Evolutionary conservation across 1,140 invertebrate genomes (phyloP).

Genomic region (Gryllus bimaculatus): DNA sequence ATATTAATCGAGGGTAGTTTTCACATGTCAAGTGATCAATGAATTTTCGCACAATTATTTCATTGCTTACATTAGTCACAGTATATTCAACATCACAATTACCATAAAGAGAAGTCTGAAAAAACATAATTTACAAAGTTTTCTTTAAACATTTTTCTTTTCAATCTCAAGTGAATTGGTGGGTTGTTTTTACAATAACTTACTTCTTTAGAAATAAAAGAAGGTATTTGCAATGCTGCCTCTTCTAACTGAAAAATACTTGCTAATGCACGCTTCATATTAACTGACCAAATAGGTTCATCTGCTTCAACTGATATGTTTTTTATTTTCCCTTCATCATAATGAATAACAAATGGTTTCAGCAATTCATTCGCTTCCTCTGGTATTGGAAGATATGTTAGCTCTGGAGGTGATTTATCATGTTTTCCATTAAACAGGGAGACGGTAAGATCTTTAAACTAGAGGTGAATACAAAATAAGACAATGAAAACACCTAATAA

Average conservation of each 20-base stretch:
- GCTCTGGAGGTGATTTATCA: conserved; percentile 22
- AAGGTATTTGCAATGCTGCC: conserved; percentile 28
- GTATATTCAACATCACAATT: conserved; percentile 36
- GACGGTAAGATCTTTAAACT: conserved; percentile 31
- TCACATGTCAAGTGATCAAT: conserved; percentile 27
- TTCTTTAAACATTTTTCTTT: background rate
- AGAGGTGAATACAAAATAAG: background rate
- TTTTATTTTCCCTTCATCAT: conserved; percentile 33
- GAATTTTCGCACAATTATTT: conserved; percentile 25
- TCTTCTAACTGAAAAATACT: conserved; percentile 48
- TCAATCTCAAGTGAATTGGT: background rate
- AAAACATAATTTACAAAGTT: background rate
- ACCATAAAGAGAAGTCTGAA: conserved; percentile 28
- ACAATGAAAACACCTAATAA: too few species aligned
- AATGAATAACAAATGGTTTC: conserved; percentile 34
- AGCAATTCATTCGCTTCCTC: conserved; percentile 30
- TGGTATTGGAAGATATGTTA: conserved; percentile 23
- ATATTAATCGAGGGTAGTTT: conserved; percentile 21
- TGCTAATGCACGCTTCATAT: conserved; percentile 54
- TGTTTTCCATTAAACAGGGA: conserved; percentile 32
- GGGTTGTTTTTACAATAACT: conserved; percentile 13
- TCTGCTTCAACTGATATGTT: conserved; percentile 37
- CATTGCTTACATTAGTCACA: conserved; percentile 22
- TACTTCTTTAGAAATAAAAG: conserved; percentile 36
- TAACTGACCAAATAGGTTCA: conserved; percentile 52